Evolutionary conservation across 23 tunicate genomes (phyloP).

Genomic region (Ciona savignyi): DNA sequence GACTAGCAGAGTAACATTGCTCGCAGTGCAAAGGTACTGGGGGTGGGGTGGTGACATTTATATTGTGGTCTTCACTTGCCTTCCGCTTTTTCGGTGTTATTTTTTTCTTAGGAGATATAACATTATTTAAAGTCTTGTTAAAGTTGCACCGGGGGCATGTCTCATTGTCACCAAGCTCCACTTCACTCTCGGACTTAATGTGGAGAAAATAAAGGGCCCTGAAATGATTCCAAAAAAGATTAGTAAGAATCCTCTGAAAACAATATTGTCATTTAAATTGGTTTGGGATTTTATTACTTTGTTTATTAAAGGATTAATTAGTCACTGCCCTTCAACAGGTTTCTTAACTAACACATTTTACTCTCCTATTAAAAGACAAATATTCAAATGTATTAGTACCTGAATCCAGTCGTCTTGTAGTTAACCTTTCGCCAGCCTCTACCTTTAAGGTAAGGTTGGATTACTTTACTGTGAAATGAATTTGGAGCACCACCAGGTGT

Average conservation of each 20-base stretch:
- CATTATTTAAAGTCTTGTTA: neutral
- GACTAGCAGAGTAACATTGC: conserved; percentile 12
- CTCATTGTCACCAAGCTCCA: neutral
- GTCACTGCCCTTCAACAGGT: too few species aligned
- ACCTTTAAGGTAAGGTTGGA: conserved; percentile 48
- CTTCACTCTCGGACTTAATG: conserved; percentile 4
- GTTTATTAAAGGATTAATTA: too few species aligned
- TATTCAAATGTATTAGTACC: conserved; percentile 44
- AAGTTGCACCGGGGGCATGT: conserved; percentile 19
- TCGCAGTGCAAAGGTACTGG: neutral
- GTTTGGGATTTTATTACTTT: too few species aligned
- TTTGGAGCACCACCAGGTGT: conserved; percentile 76
- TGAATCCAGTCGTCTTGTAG: conserved; percentile 67
- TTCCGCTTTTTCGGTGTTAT: neutral
- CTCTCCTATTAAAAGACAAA: too few species aligned
- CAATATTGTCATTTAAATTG: too few species aligned
- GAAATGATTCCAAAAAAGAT: too few species aligned
- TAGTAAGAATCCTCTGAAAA: too few species aligned
- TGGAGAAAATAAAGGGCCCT: conserved; percentile 76
- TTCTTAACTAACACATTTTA: too few species aligned
- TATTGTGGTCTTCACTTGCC: neutral
- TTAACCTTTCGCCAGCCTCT: conserved; percentile 85
- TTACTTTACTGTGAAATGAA: conserved; percentile 48
- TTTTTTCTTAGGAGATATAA: conserved; percentile 6
- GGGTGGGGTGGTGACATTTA: neutral